phyloP scores from a whole-genome alignment of 2,113 vertebrate species.

The Echinops telfairi region DNA sequence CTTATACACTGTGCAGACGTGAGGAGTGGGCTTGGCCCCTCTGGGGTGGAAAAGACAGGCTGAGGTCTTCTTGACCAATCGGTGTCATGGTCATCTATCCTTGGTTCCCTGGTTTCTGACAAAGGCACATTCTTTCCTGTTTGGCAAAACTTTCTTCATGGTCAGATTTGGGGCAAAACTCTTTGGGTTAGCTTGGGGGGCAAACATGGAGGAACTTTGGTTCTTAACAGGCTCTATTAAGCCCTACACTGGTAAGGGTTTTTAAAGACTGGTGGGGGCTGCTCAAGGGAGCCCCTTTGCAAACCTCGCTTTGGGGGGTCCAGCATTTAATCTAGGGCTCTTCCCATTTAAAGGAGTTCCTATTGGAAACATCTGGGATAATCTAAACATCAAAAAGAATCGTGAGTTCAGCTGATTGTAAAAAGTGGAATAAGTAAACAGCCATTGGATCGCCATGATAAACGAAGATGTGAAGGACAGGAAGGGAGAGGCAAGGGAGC shows the following conservation, averaged over 20 bases:
- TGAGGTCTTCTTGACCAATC: too few relatives aligned
- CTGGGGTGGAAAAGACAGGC: too few relatives aligned
- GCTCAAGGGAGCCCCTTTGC: background rate
- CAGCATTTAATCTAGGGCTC: background rate
- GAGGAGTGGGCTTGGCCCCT: too few relatives aligned
- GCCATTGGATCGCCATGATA: background rate
- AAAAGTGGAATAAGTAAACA: slow-evolving; percentile 7
- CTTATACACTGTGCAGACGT: too few relatives aligned
- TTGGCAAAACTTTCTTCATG: too few relatives aligned
- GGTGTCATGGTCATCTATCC: too few relatives aligned
- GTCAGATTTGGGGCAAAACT: too few relatives aligned
- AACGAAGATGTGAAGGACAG: background rate
- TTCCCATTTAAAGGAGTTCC: background rate
- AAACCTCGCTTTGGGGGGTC: background rate
- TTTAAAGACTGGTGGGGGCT: background rate
- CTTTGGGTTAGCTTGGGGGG: too few relatives aligned
- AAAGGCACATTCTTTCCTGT: too few relatives aligned
- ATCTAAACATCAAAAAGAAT: background rate
- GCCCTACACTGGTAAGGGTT: background rate
- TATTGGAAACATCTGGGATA: background rate
- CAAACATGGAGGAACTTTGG: too few relatives aligned
- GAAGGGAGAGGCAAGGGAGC: background rate
- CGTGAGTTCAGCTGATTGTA: background rate
- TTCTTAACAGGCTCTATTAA: too few relatives aligned
- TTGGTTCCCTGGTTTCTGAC: too few relatives aligned